Conservation (phyloP, 1,140 invertebrate species). For the Chelonus insularis region DNA sequence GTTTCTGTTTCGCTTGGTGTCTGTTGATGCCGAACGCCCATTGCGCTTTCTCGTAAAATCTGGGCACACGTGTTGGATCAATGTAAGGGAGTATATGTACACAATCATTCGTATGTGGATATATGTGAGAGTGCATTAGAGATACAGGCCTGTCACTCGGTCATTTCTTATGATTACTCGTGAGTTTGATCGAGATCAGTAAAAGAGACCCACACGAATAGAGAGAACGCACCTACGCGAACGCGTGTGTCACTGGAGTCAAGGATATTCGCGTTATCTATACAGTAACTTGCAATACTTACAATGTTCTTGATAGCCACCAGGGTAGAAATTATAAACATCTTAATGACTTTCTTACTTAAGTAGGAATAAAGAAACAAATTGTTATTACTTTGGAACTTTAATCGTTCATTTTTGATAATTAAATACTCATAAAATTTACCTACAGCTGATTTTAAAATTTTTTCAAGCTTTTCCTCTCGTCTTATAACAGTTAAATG, state of each 20-base stretch:
- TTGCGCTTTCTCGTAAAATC: conserved; percentile 26
- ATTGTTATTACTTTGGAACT: no score
- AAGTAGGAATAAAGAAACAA: no score
- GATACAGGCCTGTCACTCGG: conserved; percentile 1
- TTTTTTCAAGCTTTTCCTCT: no score
- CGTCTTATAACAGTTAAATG: no score
- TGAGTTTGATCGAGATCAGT: not conserved
- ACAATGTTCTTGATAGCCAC: not conserved
- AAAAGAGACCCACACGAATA: conserved; percentile 7
- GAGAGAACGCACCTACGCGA: conserved; percentile 18
- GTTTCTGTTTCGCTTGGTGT: conserved; percentile 1
- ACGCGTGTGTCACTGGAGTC: conserved; percentile 33
- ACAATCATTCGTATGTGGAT: not conserved
- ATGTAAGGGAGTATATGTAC: not conserved
- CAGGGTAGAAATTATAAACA: not conserved
- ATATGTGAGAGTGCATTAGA: conserved; percentile 1
- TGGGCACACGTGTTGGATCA: conserved; percentile 20
- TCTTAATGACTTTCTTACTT: not conserved
- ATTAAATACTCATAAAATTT: no score
- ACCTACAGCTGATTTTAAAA: no score
- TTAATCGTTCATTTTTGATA: no score
- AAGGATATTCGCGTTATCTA: conserved; percentile 46
- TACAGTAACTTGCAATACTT: conserved; percentile 12
- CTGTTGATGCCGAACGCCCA: conserved; percentile 2
- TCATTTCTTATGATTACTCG: conserved; percentile 21